Evolutionary conservation across 2,888 invertebrate genomes (phyloP).

Genomic region (Neoascia interrupta): DNA sequence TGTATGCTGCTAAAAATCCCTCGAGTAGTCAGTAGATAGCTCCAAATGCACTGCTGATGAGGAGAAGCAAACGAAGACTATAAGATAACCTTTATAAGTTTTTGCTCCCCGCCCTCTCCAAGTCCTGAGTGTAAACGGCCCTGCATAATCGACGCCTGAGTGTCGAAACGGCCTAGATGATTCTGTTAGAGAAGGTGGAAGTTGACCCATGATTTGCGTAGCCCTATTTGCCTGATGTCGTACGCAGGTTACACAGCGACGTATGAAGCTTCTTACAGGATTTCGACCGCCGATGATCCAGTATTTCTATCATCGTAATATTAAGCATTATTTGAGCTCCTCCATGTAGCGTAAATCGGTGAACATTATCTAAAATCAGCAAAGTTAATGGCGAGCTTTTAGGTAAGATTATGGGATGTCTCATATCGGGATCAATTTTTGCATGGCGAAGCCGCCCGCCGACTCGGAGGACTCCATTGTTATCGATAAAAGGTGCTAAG

Average conservation of each 20-base stretch:
- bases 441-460: constrained; percentile 16
- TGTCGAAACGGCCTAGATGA: constrained; percentile 12
- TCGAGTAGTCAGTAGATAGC: constrained; percentile 54
- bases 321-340: constrained; percentile 41
- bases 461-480: constrained; percentile 21
- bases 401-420: constrained; percentile 51
- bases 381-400: constrained; percentile 27
- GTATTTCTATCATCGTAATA: constrained; percentile 37
- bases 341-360: constrained; percentile 37
- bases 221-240: constrained; percentile 4
- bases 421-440: constrained; percentile 52
- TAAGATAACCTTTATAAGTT: constrained; percentile 1
- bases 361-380: constrained; percentile 25
- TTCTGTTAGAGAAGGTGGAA: not conserved
- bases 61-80: constrained; percentile 42
- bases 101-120: constrained; percentile 14
- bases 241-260: constrained; percentile 12
- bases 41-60: constrained; percentile 39
- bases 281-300: constrained; percentile 23
- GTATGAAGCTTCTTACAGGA: constrained; percentile 3
- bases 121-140: constrained; percentile 57
- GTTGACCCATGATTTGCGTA: constrained; percentile 28
- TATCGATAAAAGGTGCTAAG: constrained; percentile 45
- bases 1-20: constrained; percentile 69
- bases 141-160: constrained; percentile 69